These are phyloP conservation scores for Drosophila limbata DNA, from an alignment of 2,888 invertebrate genomes.

Conservation along the genomic window DNA sequence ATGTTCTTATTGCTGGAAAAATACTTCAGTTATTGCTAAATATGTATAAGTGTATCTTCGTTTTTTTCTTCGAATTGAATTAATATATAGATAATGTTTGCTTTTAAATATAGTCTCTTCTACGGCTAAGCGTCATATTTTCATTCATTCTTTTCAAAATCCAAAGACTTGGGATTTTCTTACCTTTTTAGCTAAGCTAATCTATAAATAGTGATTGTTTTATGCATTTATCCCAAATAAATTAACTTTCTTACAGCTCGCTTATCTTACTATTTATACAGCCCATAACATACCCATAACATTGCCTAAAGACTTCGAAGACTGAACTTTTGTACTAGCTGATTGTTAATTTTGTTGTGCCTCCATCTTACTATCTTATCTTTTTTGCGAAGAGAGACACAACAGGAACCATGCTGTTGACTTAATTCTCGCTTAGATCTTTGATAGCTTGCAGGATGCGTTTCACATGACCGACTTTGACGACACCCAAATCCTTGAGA, in stretches of 20 bases:
- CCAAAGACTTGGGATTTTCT: conserved; percentile 10
- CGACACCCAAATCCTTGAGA: conserved; percentile 95
- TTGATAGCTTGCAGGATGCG: conserved; percentile 96
- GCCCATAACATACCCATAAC: conserved; percentile 27
- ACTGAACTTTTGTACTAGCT: conserved; percentile 61
- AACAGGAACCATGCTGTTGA: conserved; percentile 45
- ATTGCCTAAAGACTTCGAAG: conserved; percentile 41
- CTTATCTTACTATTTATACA: conserved; percentile 40
- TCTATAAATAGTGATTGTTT: conserved; percentile 79
- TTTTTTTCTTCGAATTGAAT: conserved; percentile 6
- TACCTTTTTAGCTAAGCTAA: conserved; percentile 68
- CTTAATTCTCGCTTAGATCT: conserved; percentile 87
- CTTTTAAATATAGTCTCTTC: conserved; percentile 20
- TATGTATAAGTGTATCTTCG: conserved; percentile 32
- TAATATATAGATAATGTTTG: conserved; percentile 30
- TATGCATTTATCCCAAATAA: conserved; percentile 65
- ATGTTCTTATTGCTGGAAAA: conserved; percentile 28
- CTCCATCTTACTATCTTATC: neutral
- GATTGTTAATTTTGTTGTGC: conserved; percentile 21
- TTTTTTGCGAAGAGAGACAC: neutral
- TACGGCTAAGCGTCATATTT: conserved; percentile 21
- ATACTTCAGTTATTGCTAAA: conserved; percentile 31
- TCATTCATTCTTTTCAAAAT: conserved; percentile 11
- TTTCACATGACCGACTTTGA: conserved; percentile 98
- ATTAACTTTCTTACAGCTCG: conserved; percentile 40